phyloP scores from a whole-genome alignment of 2,888 invertebrate genomes.

The Hirtodrosophila alboralis region DNA sequence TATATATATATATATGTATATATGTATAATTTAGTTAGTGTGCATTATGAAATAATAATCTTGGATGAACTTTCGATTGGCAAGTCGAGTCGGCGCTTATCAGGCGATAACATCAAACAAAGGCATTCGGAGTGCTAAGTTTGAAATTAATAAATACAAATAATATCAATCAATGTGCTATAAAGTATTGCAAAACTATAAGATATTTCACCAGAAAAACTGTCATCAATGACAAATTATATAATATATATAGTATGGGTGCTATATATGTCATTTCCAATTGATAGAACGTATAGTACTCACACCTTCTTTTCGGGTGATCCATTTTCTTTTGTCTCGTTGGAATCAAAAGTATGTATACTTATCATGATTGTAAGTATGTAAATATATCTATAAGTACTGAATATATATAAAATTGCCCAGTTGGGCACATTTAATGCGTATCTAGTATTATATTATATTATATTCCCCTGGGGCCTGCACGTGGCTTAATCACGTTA shows the following conservation, averaged over 20 bases:
- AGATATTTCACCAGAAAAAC: conserved; percentile 34
- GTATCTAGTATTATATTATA: too few relatives aligned
- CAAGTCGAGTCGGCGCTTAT: conserved; percentile 40
- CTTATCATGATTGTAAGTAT: too few relatives aligned
- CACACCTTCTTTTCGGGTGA: conserved; percentile 37
- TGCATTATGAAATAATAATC: conserved; percentile 16
- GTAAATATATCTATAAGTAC: too few relatives aligned
- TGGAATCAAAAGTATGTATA: too few relatives aligned
- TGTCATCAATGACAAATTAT: conserved; percentile 18
- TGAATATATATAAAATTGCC: too few relatives aligned
- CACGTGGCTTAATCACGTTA: conserved; percentile 53
- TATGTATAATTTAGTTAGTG: not conserved
- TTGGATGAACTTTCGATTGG: conserved; percentile 19
- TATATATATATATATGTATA: too few relatives aligned
- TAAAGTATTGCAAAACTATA: not conserved
- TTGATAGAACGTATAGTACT: not conserved
- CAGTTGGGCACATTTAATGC: too few relatives aligned
- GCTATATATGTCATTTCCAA: too few relatives aligned
- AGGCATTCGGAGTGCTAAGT: conserved; percentile 26
- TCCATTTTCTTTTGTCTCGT: conserved; percentile 28
- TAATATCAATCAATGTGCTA: not conserved
- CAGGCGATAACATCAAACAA: conserved; percentile 60
- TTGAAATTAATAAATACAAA: conserved; percentile 1
- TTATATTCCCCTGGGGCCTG: not conserved
- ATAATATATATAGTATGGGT: too few relatives aligned